Percentiles rank a stretch among this genome's conserved stretches.
phyloP scores from a whole-genome alignment of 2,888 invertebrate species.

The Patella ulyssiponensis region DNA sequence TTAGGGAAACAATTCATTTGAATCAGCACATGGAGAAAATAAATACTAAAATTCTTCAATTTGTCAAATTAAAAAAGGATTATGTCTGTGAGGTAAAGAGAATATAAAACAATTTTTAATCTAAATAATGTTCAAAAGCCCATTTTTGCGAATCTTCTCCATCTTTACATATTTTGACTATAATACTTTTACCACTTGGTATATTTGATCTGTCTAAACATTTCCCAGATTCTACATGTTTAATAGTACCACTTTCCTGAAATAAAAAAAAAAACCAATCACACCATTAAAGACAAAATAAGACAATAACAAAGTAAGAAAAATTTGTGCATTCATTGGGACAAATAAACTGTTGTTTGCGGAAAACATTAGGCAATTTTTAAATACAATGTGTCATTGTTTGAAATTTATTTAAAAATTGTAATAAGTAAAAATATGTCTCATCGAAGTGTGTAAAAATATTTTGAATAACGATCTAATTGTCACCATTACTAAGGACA shows the following conservation, averaged over 20 bases:
- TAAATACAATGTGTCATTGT: no score
- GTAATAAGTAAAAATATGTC: no score
- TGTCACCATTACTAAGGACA: no score
- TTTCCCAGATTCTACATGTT: conserved; percentile 64
- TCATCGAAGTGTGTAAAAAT: no score
- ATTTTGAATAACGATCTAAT: no score
- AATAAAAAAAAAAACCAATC: conserved; percentile 26
- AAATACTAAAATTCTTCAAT: no score
- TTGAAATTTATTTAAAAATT: no score
- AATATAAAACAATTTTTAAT: conserved; percentile 17
- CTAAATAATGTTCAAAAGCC: conserved; percentile 66
- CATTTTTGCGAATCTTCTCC: conserved; percentile 66
- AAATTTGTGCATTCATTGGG: not conserved
- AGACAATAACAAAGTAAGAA: not conserved
- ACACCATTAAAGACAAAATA: not conserved
- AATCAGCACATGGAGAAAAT: no score
- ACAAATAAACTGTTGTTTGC: not conserved
- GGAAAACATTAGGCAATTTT: no score
- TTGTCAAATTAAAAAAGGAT: no score
- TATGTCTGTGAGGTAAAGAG: no score
- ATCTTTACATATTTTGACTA: conserved; percentile 58
- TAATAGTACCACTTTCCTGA: conserved; percentile 62
- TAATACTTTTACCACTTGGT: conserved; percentile 64
- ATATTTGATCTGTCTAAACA: conserved; percentile 70
- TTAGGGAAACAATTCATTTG: no score